These are phyloP conservation scores for Nemapogon koenigi DNA, from an alignment of 2,888 invertebrate species.

Conservation along the genomic window DNA sequence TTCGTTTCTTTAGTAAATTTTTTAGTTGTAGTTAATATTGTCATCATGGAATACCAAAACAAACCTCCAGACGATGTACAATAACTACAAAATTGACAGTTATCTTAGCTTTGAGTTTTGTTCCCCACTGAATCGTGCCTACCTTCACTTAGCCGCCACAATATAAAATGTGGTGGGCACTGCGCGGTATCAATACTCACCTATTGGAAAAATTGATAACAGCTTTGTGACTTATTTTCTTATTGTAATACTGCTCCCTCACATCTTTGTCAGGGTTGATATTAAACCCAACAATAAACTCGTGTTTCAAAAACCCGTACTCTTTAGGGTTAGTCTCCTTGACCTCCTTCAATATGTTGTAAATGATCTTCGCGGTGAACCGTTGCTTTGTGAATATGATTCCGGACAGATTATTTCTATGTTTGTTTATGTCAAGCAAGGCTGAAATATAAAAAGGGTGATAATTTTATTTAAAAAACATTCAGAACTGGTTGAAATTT, in stretches of 20 bases:
- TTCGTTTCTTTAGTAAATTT: too few species aligned
- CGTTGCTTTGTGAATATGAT: conserved; percentile 77
- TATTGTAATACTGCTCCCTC: conserved; percentile 56
- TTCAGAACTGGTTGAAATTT: conserved; percentile 16
- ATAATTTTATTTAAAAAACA: conserved; percentile 23
- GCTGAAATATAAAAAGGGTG: conserved; percentile 9
- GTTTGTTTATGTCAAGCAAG: conserved; percentile 29
- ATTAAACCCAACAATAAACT: conserved; percentile 76
- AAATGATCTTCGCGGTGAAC: conserved; percentile 78
- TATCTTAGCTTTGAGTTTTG: too few species aligned
- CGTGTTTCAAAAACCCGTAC: conserved; percentile 67
- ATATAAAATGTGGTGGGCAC: too few species aligned
- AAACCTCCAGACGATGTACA: too few species aligned
- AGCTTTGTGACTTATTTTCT: conserved; percentile 61
- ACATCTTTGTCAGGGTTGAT: conserved; percentile 62
- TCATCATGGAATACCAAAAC: too few species aligned
- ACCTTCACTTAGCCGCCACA: too few species aligned
- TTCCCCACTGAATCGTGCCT: too few species aligned
- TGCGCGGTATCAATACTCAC: conserved; percentile 39
- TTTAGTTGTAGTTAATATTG: too few species aligned
- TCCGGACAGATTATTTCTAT: conserved; percentile 62
- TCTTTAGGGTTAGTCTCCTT: conserved; percentile 38
- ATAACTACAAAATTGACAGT: too few species aligned
- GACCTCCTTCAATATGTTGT: conserved; percentile 67
- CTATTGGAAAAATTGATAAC: conserved; percentile 50